A percentile compares a stretch with the other conserved stretches of the same genome.
These are phyloP conservation scores for Bostrychus sinensis DNA, from an alignment of 2,113 vertebrate species.

Conservation along the genomic window DNA sequence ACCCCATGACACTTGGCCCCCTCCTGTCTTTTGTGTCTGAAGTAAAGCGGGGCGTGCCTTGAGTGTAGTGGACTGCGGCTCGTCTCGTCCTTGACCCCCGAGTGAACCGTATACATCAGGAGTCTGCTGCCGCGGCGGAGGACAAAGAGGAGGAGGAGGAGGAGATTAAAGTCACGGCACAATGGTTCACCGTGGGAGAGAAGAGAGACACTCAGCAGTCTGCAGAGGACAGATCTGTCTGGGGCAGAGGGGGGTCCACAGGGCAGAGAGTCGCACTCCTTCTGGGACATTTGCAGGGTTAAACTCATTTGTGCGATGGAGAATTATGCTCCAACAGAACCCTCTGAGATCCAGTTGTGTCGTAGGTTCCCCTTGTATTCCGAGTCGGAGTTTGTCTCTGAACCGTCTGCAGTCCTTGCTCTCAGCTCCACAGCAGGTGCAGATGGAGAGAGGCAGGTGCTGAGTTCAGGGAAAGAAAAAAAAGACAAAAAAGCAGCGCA, in stretches of 20 bases:
- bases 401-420: constrained; percentile 47
- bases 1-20: too few relatives aligned
- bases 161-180: constrained; percentile 71
- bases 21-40: constrained; percentile 50
- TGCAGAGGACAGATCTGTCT: constrained; percentile 27
- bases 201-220: constrained; percentile 28
- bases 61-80: too few relatives aligned
- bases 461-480: constrained; percentile 27
- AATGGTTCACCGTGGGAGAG: constrained; percentile 45
- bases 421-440: constrained; percentile 75
- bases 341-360: too few relatives aligned
- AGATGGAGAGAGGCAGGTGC: constrained; percentile 75
- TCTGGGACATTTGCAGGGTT: too few relatives aligned
- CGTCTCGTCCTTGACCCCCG: constrained; percentile 75
- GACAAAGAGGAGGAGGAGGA: too few relatives aligned
- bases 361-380: constrained; percentile 28
- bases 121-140: constrained; percentile 65
- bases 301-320: background rate
- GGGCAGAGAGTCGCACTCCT: too few relatives aligned
- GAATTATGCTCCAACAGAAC: too few relatives aligned
- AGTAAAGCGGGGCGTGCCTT: constrained; percentile 52
- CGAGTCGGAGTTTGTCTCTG: constrained; percentile 44
- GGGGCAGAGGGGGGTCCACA: too few relatives aligned
- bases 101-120: constrained; percentile 73
- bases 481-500: constrained; percentile 36